Evolutionary conservation across 1,140 invertebrate species (phyloP), one percentile per base, ranked within the genome.

Genomic region (Atta texana): DNA sequence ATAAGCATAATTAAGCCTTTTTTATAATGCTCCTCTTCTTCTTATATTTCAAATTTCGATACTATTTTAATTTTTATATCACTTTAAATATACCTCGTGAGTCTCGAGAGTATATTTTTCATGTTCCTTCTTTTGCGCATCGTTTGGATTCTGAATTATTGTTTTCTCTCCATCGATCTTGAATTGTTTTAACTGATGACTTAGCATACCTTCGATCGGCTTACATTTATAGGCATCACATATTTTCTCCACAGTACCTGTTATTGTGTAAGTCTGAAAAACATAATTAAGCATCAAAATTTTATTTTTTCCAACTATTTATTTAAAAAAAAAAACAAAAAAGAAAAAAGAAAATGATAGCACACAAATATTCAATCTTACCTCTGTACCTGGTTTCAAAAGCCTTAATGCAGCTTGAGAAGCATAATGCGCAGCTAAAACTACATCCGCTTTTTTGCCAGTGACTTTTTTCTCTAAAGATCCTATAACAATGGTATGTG

Each of bases 141-240:
- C 99, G 92, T 97, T 98, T 5, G 99, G 99, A 95, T 99, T 99
- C 95, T 99, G 98, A 92, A 99, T 99, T 88, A 99, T 99, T 21
- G 99, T 99, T 96, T 99, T 99, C 91, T 99, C 99, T 31, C 99
- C 99, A 96, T 99, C 99, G 94, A 99, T 99, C 95, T 98, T 98
- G 94, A 98, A 98, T 94, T 99, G 98, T 93, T 99, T 98, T 68
- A 99, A 95, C 94, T 99, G 98, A 95, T 99, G 99, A 91, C 99
- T 99, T 39, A 99, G 96, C 99, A 99, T 99, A 76, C 99, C 98
- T 96, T 99, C 99, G 80, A 99, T 97, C 31, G 99, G 99, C 95
- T 99, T 99, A 95, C 99, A 99, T 90, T 99, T 98, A 95, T 97
- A 99, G 39, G 97, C 96, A 91, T 98, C 97, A 87, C 98, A 97